Base-by-base conservation (phyloP, 2,888 invertebrate species). In the Hyppa rectilinea region DNA sequence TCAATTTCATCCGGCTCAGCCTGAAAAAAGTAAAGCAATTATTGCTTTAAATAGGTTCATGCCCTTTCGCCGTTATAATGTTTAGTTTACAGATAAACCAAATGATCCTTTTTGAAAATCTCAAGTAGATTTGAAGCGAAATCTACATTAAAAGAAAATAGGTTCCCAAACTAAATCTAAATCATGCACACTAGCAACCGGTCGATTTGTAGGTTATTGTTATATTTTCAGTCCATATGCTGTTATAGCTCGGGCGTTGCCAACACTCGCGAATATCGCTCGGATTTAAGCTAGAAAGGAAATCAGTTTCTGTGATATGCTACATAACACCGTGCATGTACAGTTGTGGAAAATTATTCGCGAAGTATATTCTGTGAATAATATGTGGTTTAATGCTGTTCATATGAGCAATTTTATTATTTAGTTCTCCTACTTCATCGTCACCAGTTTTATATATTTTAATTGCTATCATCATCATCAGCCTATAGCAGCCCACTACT, bases 271-370 rank as follows among this genome's bases (percentile, higher is more conserved):
- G 66, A 65, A 63, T 63, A 82, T 82, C 64, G 62, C 66, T 53
- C 50, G 60, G 63, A 66, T 63, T 80, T 68, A 56, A 75, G 78
- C 61, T 64, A 20, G 55, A 74, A 79, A 79, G 82, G 82, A 82
- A 80, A 80, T 82, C 82, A 79, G 74, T 80, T 80, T 69, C 83
- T 60, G 55, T 53, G 63, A 82, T 67, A 72, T 52, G 43, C 53
- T 76, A 71, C 59, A 34, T 63, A 60, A 38, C 40, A 47, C 50
- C 68, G 64, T n/a, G n/a, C 80, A 64, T 64, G 45, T 67, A 49
- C 47, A 45, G 69, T 29, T 47, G 29, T 61, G n/a, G 26, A 29
- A 47, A 36, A 65, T 65, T 76, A 73, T 76, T 60, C 58, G 31
- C 58, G 29, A 49, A 66, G 47, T 58, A 64, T 68, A 52, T 80